A percentile compares a stretch with the other conserved stretches of the same genome.
Evolutionary conservation across 2,113 vertebrate genomes (phyloP).

Genomic region (Siphamia tubifer): DNA sequence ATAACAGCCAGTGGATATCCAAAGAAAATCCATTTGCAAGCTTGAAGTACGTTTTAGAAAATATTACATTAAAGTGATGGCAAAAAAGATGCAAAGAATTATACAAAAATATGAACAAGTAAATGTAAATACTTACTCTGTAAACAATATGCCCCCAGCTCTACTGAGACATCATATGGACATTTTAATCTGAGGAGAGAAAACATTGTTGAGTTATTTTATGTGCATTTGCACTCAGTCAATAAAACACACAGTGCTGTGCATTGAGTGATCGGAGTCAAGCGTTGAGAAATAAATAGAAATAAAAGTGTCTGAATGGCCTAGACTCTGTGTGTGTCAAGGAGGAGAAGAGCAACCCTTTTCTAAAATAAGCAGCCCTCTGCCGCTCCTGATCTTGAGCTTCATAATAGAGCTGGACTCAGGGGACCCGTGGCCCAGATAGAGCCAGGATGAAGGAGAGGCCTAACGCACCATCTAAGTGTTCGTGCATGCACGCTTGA

Average conservation of each 20-base stretch:
- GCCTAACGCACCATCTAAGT: conserved; percentile 26
- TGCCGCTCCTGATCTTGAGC: conserved; percentile 74
- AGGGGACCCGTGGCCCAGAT: conserved; percentile 75
- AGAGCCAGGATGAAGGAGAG: conserved; percentile 38
- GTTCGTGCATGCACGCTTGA: conserved; percentile 1
- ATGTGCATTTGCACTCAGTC: conserved; percentile 9
- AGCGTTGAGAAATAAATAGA: conserved; percentile 17
- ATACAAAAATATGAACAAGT: background rate
- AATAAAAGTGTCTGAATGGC: conserved; percentile 7
- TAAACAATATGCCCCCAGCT: conserved; percentile 92
- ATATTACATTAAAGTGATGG: background rate
- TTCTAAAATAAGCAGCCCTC: conserved; percentile 75
- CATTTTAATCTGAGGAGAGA: conserved; percentile 89
- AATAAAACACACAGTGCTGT: background rate
- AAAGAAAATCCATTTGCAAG: background rate
- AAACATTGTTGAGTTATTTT: conserved; percentile 47
- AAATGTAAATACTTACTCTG: conserved; percentile 84
- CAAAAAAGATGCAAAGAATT: background rate
- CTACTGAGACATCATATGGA: conserved; percentile 93
- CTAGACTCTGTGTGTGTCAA: conserved; percentile 28
- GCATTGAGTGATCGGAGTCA: background rate
- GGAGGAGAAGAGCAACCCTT: conserved; percentile 65
- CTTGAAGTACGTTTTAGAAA: background rate
- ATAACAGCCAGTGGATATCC: background rate
- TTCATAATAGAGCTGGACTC: conserved; percentile 75